Evolutionary conservation across 1,140 invertebrate genomes (phyloP).

Genomic region (Thereuonema tuberculata): DNA sequence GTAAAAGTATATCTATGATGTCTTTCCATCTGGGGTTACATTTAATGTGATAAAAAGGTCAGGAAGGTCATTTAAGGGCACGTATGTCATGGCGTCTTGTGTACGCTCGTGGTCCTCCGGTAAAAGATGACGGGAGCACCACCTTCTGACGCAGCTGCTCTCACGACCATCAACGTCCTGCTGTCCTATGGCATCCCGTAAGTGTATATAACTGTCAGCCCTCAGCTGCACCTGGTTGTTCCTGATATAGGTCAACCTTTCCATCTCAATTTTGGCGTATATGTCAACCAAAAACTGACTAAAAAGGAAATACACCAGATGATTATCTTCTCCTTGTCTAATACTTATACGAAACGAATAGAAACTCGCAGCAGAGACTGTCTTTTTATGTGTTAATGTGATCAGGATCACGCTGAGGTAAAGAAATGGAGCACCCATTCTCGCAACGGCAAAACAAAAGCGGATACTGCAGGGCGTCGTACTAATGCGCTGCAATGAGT

Average conservation of each 20-base stretch:
- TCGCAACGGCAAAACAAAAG: constrained; percentile 14
- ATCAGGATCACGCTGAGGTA: constrained; percentile 20
- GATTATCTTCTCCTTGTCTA: constrained; percentile 21
- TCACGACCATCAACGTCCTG: not conserved
- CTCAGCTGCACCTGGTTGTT: constrained; percentile 15
- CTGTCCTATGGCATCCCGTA: not conserved
- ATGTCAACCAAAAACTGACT: not conserved
- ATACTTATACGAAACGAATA: constrained; percentile 31
- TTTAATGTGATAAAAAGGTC: not conserved
- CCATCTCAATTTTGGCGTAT: not conserved
- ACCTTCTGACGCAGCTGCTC: not conserved
- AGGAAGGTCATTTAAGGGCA: not conserved
- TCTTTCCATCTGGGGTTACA: not conserved
- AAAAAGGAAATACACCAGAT: constrained; percentile 23
- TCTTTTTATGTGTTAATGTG: constrained; percentile 20
- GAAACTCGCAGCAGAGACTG: constrained; percentile 28
- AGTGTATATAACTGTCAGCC: not conserved
- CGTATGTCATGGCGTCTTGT: not conserved
- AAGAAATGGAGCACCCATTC: constrained; percentile 20
- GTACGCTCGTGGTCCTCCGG: not conserved
- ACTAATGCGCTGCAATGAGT: constrained; percentile 10
- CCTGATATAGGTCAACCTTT: constrained; percentile 14
- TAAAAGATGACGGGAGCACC: not conserved
- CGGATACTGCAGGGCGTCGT: constrained; percentile 14
- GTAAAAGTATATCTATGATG: not conserved